These are phyloP conservation scores for Phyllotreta cruciferae DNA, from an alignment of 2,888 invertebrate genomes.

Conservation along the genomic window DNA sequence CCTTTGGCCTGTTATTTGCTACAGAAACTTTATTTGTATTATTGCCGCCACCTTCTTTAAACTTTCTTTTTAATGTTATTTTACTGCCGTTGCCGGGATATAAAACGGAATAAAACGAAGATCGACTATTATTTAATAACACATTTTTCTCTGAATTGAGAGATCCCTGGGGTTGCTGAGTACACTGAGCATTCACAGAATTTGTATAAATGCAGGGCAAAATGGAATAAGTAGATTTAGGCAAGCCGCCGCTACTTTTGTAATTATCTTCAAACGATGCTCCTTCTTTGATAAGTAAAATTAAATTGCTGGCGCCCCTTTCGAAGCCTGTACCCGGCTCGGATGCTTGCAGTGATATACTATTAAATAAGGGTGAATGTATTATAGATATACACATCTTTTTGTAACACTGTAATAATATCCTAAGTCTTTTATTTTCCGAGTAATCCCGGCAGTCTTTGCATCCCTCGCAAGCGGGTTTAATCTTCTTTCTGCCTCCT, in stretches of 20 bases:
- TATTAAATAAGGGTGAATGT: constrained; percentile 74
- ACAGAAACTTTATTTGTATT: constrained; percentile 33
- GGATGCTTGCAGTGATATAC: constrained; percentile 62
- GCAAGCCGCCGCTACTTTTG: constrained; percentile 74
- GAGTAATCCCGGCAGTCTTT: constrained; percentile 82
- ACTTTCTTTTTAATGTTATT: constrained; percentile 83
- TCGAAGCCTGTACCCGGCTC: constrained; percentile 64
- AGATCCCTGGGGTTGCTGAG: constrained; percentile 52
- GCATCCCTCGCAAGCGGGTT: constrained; percentile 86
- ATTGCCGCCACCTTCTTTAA: constrained; percentile 50
- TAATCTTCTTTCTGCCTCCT: constrained; percentile 83
- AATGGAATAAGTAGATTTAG: constrained; percentile 77
- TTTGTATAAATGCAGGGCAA: constrained; percentile 76
- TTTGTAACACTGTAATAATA: constrained; percentile 87
- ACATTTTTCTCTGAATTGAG: constrained; percentile 41
- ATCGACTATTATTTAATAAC: constrained; percentile 53
- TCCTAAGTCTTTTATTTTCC: constrained; percentile 82
- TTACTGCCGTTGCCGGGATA: constrained; percentile 83
- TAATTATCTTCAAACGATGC: constrained; percentile 79
- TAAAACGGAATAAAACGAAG: constrained; percentile 78
- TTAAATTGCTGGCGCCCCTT: constrained; percentile 67
- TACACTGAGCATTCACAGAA: constrained; percentile 59
- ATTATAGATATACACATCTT: constrained; percentile 85
- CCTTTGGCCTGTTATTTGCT: constrained; percentile 44
- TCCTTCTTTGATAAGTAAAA: constrained; percentile 81